Evolutionary conservation across 2,888 invertebrate species (phyloP), one percentile per base, ranked within the genome.

Genomic region (Terebella lapidaria): DNA sequence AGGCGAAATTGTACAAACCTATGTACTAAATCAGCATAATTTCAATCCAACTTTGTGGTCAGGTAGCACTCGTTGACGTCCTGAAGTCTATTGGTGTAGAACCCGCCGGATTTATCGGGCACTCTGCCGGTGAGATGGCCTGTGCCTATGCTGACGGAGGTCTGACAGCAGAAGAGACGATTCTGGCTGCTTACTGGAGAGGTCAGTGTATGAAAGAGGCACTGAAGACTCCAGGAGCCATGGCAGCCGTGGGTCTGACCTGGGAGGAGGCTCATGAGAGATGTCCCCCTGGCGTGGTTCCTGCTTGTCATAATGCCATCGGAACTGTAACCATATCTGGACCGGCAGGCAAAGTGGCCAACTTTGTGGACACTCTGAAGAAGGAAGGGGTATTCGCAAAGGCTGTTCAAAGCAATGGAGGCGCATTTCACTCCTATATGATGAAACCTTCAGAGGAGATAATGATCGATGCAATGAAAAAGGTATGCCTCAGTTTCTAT

Each of bases 61-160:
- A 85, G 86, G 91, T 99, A 58, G 96, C 92, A 29, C 83, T 97
- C n/a, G 92, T 94, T 0, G 96, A 97, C 81, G 82, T 93, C 57
- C 83, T 99, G 59, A 83, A 84, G 24, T 76, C 90, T 27, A 66
- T 84, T 60, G 91, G 90, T 65, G 85, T 97, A 51, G 84, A 85
- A 59, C 94, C 96, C 2, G 94, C 96, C 80, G 95, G 95, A 57
- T 93, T 99, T 75, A 85, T 97, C 57, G 97, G 97, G 0, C 97
- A 99, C 82, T 96, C 95, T 29, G 91, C 91, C 15, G 93, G 93
- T 35, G 94, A 94, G 83, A 83, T 96, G 3, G 93, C 93, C 1
- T 96, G 96, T 81, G 95, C 94, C 20, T 96, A 96, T 83, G 95
- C 94, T 29, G 96, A 97, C 84, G 94, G 93, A 18, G 90, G 92